phyloP scores from a whole-genome alignment of 2,888 invertebrate species.

The Chaitophorus viminalis region DNA sequence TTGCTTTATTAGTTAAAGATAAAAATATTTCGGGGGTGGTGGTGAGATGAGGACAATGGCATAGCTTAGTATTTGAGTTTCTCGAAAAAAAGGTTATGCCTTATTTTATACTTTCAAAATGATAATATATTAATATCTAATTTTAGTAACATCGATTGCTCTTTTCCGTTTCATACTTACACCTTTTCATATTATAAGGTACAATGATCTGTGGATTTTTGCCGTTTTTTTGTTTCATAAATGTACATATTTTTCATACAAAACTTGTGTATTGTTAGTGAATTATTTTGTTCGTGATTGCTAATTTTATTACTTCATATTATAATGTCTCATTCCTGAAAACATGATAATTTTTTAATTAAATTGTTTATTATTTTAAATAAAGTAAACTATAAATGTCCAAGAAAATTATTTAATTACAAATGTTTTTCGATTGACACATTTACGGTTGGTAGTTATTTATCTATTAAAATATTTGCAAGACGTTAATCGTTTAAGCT shows the following conservation, averaged over 20 bases:
- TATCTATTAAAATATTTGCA: background rate
- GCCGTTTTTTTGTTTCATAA: background rate
- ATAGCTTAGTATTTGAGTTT: background rate
- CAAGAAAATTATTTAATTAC: background rate
- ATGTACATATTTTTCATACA: background rate
- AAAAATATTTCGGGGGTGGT: background rate
- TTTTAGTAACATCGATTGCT: no score
- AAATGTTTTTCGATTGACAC: conserved; percentile 10
- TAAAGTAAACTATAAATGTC: background rate
- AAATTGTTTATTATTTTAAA: background rate
- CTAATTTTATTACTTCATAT: background rate
- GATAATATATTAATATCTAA: no score
- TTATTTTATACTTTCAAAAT: no score
- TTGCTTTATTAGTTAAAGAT: background rate
- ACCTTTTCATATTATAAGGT: no score
- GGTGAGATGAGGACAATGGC: no score
- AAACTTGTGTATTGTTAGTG: background rate
- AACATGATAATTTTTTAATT: conserved; percentile 14
- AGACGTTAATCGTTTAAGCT: background rate
- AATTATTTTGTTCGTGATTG: background rate
- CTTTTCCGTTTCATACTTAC: no score
- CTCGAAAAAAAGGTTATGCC: no score
- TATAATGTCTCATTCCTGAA: background rate
- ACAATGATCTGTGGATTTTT: no score
- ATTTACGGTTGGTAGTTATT: conserved; percentile 17